Conservation (phyloP, 2,113 vertebrate species). For the Misgurnus mizolepis region DNA sequence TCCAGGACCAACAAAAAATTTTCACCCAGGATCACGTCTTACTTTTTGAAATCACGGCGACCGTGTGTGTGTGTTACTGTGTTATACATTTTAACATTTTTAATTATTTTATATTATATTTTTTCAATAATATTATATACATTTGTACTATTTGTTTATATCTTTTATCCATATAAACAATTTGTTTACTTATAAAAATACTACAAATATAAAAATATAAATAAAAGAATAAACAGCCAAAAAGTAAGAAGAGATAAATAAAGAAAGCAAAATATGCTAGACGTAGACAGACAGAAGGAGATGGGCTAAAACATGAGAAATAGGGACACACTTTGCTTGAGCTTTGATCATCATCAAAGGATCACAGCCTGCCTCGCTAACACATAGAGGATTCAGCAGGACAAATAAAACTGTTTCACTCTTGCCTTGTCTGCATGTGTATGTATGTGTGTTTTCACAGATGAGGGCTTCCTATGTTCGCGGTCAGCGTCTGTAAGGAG, state of each 20-base stretch:
- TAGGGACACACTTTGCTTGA: constrained; percentile 30
- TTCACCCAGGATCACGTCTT: no score
- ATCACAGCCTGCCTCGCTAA: constrained; percentile 19
- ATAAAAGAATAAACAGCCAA: background rate
- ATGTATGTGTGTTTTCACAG: background rate
- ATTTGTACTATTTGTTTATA: no score
- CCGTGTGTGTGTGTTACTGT: no score
- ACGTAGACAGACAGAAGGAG: constrained; percentile 28
- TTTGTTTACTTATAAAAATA: no score
- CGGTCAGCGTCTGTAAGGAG: background rate
- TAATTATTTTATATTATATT: no score
- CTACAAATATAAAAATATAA: background rate
- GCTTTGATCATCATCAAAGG: constrained; percentile 61
- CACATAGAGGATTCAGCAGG: constrained; percentile 34
- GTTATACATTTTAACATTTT: no score
- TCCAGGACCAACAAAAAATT: no score
- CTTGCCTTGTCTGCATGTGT: constrained; percentile 32
- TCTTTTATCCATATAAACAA: no score
- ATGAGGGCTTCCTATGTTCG: constrained; percentile 14
- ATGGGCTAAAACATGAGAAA: constrained; percentile 22
- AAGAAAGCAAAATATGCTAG: background rate
- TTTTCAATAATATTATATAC: no score
- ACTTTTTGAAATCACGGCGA: no score
- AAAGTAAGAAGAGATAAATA: background rate
- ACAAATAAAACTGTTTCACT: constrained; percentile 48